phyloP scores from a whole-genome alignment of 2,113 vertebrate species.

The Corythornis vintsioides region DNA sequence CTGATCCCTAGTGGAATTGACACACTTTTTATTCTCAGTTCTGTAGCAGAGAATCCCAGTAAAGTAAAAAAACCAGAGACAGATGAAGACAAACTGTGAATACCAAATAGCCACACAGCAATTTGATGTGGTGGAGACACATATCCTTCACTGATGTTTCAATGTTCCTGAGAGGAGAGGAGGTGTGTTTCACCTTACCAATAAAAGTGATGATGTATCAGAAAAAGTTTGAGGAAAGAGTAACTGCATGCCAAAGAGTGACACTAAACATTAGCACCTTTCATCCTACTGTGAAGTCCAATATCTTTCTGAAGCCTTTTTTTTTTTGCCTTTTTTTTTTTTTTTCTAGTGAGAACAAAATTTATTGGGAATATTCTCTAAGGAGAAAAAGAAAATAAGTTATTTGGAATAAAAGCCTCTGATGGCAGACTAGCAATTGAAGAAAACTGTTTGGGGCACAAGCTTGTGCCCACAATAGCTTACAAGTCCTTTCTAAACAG shows the following conservation, averaged over 20 bases:
- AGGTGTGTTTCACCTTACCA: not conserved
- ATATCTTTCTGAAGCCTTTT: not conserved
- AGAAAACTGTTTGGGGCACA: not conserved
- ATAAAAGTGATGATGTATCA: not conserved
- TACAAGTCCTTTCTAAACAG: not conserved
- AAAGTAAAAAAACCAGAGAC: not conserved
- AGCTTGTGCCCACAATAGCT: not conserved
- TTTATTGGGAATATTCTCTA: not conserved
- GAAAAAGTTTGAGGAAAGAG: not conserved
- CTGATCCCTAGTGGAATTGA: not conserved
- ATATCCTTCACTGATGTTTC: not conserved
- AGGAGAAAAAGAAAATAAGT: not conserved
- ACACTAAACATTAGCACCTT: slow-evolving; percentile 8
- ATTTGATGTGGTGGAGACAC: not conserved
- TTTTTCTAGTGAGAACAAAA: not conserved
- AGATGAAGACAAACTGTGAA: not conserved
- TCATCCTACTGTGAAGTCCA: not conserved
- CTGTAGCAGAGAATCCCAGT: not conserved
- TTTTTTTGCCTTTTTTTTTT: too few species aligned
- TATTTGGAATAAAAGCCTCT: not conserved
- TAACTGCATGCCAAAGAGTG: not conserved
- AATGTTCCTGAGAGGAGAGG: not conserved
- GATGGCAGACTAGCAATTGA: not conserved
- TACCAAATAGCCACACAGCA: not conserved
- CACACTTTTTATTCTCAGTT: not conserved